Base-by-base conservation (phyloP, 2,888 invertebrate species). In the Leptopilina myrica region DNA sequence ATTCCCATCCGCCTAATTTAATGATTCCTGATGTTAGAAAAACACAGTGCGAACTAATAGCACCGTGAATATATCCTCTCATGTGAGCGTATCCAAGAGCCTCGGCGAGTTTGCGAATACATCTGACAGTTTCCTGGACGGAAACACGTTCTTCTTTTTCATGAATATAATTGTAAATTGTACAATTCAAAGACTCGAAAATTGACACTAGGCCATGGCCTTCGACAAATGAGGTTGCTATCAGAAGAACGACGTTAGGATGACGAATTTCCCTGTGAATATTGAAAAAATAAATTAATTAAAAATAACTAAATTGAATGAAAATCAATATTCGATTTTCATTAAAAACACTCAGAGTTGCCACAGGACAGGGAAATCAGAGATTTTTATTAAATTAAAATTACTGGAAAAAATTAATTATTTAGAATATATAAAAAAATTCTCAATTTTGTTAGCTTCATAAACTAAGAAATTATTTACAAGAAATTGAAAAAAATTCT, bases 1-100 rank as follows among this genome's bases (percentile, higher is more conserved):
- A 79, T 85, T 90, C 90, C 90, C 90, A 90, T 75, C 90, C 90
- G 14, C 90, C 90, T 46, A 90, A 86, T 85, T 90, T 90, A 5
- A 90, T 82, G 65, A 83, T 82, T 78, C 83, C 86, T 9, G 89
- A 85, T 69, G 88, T 83, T 76, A 90, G 82, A 76, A 86, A 90
- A 80, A 90, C 85, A 79, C 89, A 89, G 78, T 90, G 90, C 9
- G 90, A 86, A 77, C 86, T 90, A 65, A 90, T 82, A n/a, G 88
- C 89, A 33, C 86, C 86, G 80, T 90, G 90, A 40, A 90, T 81
- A 79, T 86, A 90, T 9, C 90, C 90, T 43, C 89, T 87, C 86
- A 87, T 88, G 67, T 89, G 88, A 73, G 87, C 85, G 76, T 89
- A 87, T 75, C 87, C 85, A 0, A 90, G 82, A 20, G 88, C 90